Conservation (phyloP, 2,797 vertebrate species). For the Arvicola amphibius region DNA sequence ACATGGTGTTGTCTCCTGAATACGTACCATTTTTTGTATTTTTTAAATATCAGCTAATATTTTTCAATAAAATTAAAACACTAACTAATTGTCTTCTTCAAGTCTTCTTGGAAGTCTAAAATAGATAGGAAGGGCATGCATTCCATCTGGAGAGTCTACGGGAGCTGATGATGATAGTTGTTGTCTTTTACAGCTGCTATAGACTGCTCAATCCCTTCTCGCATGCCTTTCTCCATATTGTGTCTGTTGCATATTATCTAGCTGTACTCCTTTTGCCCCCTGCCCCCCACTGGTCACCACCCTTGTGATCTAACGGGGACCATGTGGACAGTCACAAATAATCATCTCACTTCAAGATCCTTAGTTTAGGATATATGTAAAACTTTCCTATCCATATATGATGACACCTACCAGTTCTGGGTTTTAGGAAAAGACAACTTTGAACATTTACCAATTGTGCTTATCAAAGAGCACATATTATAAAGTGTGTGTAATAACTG, state of each 20-base stretch:
- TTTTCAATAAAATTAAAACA: neutral
- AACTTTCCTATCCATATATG: neutral
- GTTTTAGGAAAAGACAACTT: neutral
- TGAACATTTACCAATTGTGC: neutral
- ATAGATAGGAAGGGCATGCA: neutral
- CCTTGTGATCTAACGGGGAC: neutral
- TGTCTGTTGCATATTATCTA: neutral
- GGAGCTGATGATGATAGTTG: neutral
- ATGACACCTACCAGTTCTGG: neutral
- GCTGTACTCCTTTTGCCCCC: neutral
- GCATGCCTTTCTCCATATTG: neutral
- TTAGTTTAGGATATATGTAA: conserved; percentile 6
- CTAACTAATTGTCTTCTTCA: neutral
- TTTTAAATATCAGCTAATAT: neutral
- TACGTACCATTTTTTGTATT: neutral
- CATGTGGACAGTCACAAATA: neutral
- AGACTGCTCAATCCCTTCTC: neutral
- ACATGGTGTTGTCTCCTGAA: neutral
- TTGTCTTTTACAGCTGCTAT: neutral
- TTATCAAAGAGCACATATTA: neutral
- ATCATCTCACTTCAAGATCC: neutral
- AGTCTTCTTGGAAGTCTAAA: neutral
- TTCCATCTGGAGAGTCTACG: neutral
- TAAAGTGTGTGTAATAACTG: neutral
- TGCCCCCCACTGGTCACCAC: neutral